Evolutionary conservation across 2,888 invertebrate species (phyloP), one percentile per base, ranked within the genome.

Genomic region (Odontocolon sp.): DNA sequence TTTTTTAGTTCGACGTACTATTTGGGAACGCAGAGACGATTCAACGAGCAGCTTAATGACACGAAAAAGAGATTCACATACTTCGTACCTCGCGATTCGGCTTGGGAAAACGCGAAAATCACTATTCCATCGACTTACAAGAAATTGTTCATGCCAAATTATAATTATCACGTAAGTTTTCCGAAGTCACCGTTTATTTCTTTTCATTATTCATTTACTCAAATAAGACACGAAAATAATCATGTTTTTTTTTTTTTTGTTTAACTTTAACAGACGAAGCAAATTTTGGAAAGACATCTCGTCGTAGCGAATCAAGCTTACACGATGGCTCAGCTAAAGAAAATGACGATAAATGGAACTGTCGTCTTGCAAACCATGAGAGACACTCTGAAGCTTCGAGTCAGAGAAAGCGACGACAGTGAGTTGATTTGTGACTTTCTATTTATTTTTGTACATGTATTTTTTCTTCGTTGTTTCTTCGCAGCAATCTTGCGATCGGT

Each of bases 71-170:
- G 95, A 67, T 98, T 95, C 91, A 98, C 98, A 0, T 97, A 96
- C 91, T 98, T 98, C 87, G 97, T 97, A 6, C 98, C 98, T 0
- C 93, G 96, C 33, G 95, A 99, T 88, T 94, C 94, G 86, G 98
- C 97, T 63, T 98, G 98, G 98, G 92, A 94, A 57, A 94, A 94
- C 84, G 94, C 95, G 81, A 93, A 94, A 89, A 92, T 94, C 67
- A 93, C 93, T 80, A 94, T 94, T 85, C 97, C 97, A 3, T 96
- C 97, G 2, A 94, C 95, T 9, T 94, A 95, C 90, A 96, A 96
- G 91, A 96, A 96, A 86, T 92, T 98, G 47, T 96, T 96, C 87
- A 95, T 95, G 94, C 93, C 93, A 77, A 95, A 95, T 79, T 96
- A 93, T 88, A 93, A 94, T 77, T 96, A 97, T 91, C 95, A 95